Base-by-base conservation (phyloP, 2,797 vertebrate species). In the Diplodus sargus region DNA sequence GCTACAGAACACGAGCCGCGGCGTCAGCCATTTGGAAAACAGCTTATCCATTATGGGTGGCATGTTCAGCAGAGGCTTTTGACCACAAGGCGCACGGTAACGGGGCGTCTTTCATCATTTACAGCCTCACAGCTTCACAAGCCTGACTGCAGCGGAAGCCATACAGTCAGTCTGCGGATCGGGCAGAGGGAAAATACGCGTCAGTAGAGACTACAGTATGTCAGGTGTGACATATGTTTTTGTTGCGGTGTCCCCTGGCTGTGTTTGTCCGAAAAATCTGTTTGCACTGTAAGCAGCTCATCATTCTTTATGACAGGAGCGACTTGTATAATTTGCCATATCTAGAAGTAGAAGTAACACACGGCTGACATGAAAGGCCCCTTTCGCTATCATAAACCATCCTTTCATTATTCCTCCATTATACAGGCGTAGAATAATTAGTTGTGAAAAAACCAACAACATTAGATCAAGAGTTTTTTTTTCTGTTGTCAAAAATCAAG, bases 21-120 rank as follows among this genome's bases (percentile, higher is more conserved):
- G 87, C 79, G 86, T 85, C 14, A 23, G 63, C 81, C 87, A 78
- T 85, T 91, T 91, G 90, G 87, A 91, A 90, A 93, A 93, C 74
- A 91, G 81, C 83, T 90, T 87, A 91, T 91, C 89, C 86, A 85
- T 93, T 91, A 90, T 74, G 77, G 81, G 58, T 79, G 84, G 78
- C 81, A 73, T 88, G 86, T 87, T 91, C 76, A 42, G 72, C 61
- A 76, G 67, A 81, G 78, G 68, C 79, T 79, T 39, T 76, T 52
- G 30, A 88, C 78, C 87, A 79, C 85, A 76, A 83, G 74, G 72
- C 13, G 20, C 30, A 59, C 63, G 48, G 74, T 43, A 82, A 70
- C 67, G 71, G 79, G 73, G 76, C 5, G 42, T 78, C 76, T 82
- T 83, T 90, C 80, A 92, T 92, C 87, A 86, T 89, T 83, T 84